Evolutionary conservation across 2,113 vertebrate genomes (phyloP).

Genomic region (Perca flavescens): DNA sequence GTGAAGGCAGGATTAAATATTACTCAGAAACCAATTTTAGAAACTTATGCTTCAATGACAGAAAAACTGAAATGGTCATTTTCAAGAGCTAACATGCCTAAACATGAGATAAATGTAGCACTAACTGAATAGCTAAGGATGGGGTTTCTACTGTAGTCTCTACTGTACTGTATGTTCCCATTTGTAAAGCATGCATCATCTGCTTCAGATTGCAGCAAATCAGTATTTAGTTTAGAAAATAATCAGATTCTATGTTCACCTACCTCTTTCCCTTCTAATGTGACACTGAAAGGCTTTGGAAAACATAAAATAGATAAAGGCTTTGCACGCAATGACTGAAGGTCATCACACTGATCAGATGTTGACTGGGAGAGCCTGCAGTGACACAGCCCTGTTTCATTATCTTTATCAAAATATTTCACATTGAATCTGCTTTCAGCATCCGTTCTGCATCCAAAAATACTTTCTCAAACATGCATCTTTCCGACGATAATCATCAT

Average conservation of each 20-base stretch:
- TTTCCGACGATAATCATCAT: constrained; percentile 44
- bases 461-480: constrained; percentile 36
- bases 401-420: constrained; percentile 54
- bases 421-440: constrained; percentile 58
- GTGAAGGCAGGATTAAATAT: constrained; percentile 68
- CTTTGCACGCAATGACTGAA: constrained; percentile 48
- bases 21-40: constrained; percentile 46
- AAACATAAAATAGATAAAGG: constrained; percentile 41
- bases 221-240: constrained; percentile 27
- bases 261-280: constrained; percentile 27
- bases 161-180: constrained; percentile 42
- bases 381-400: constrained; percentile 35
- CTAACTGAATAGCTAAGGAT: constrained; percentile 38
- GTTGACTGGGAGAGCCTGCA: constrained; percentile 41
- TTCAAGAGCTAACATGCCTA: constrained; percentile 54
- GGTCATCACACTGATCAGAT: constrained; percentile 36
- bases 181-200: constrained; percentile 67
- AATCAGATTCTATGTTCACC: constrained; percentile 32
- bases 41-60: constrained; percentile 46
- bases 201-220: constrained; percentile 48
- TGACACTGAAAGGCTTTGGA: constrained; percentile 46
- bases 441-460: constrained; percentile 46
- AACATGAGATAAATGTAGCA: constrained; percentile 28
- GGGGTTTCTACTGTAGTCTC: constrained; percentile 43
- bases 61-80: constrained; percentile 34